Percentiles rank a stretch among this genome's conserved stretches.
These are phyloP conservation scores for Epinotia ramella DNA, from an alignment of 2,888 invertebrate genomes.

Conservation along the genomic window DNA sequence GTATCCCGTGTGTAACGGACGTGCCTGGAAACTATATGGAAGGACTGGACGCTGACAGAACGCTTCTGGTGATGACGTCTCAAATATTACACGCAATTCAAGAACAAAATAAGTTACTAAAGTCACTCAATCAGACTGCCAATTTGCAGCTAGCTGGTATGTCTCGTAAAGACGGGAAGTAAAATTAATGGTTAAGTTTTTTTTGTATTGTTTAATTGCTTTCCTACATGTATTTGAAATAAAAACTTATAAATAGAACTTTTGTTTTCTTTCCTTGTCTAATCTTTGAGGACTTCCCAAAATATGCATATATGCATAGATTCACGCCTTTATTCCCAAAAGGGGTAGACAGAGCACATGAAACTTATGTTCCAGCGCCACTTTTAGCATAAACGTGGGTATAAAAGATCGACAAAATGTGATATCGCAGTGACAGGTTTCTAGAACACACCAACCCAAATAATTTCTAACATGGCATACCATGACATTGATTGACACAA, in stretches of 20 bases:
- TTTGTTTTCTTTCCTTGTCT: neutral
- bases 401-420: no score
- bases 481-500: no score
- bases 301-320: no score
- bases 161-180: slow-evolving; percentile 6
- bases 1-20: slow-evolving; percentile 65
- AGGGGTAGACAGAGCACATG: no score
- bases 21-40: slow-evolving; percentile 47
- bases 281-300: neutral
- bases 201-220: neutral
- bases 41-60: slow-evolving; percentile 60
- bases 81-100: slow-evolving; percentile 72
- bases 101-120: slow-evolving; percentile 64
- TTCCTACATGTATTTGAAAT: neutral
- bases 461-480: no score
- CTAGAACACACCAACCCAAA: no score
- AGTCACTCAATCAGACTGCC: neutral
- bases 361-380: no score
- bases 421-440: no score
- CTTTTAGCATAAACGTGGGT: no score
- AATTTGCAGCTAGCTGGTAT: neutral
- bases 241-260: neutral
- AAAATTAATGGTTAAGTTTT: neutral
- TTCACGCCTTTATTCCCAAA: no score
- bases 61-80: slow-evolving; percentile 67